Base-by-base conservation (phyloP, 2,888 invertebrate species). In the Gryllus longicercus region DNA sequence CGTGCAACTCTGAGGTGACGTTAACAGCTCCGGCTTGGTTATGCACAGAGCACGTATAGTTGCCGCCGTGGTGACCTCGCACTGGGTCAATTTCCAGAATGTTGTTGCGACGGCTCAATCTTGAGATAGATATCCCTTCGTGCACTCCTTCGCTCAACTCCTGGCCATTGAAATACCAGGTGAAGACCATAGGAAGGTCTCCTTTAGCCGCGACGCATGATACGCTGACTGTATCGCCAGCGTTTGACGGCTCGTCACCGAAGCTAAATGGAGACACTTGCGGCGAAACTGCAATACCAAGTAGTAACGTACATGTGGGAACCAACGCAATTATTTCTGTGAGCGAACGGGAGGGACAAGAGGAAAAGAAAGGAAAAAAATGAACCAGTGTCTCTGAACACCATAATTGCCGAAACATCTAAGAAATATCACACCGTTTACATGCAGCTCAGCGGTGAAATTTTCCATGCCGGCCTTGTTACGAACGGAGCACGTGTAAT, bases 1-100 rank as follows among this genome's bases (percentile, higher is more conserved):
- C 94, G 86, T 91, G 91, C 83, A 95, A 89, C 85, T 90, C 90
- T 83, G 94, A 91, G 80, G 93, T 91, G 86, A 92, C 91, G 83
- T 91, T 91, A 84, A 91, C 90, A 83, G 88, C 88, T 84, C 94
- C 95, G 81, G 93, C 94, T 84, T 89, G 89, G 87, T 95, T 95
- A 85, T 88, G 89, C 82, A 91, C 92, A 83, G 89, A 88, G 88
- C 93, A 93, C 79, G 91, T 91, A 83, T 90, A 90, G 79, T 87
- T 87, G 18, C 91, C 90, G 74, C 87, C 87, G 84, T 90, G 89
- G 75, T 86, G 89, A 51, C 89, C 88, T 82, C 88, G 86, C 18
- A 89, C 89, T 38, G 88, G 87, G 81, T 90, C 89, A 82, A 90
- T 90, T 84, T 87, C 88, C 77, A 90, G 86, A 82, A 90, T 88